Evolutionary conservation across 2,797 vertebrate species (phyloP).

Genomic region (Galagoides demidoff): DNA sequence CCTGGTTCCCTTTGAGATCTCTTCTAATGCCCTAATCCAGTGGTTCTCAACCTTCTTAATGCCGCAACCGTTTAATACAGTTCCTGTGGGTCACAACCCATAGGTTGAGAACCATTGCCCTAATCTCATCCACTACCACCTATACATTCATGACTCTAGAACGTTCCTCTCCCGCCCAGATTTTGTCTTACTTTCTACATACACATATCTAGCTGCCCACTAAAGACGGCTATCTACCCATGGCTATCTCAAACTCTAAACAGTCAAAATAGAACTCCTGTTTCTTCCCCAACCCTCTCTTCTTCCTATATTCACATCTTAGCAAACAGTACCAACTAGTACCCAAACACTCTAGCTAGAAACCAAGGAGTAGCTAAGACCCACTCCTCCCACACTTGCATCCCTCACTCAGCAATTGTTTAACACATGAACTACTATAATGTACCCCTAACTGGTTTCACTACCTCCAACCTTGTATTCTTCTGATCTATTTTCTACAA

Average conservation of each 20-base stretch:
- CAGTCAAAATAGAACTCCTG: background rate
- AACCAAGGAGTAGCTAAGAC: background rate
- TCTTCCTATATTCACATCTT: background rate
- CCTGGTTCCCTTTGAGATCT: background rate
- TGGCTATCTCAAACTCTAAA: background rate
- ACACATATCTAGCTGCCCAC: background rate
- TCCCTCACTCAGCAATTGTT: background rate
- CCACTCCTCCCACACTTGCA: background rate
- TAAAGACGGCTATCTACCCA: background rate
- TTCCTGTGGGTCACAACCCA: too few species aligned
- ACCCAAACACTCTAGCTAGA: background rate
- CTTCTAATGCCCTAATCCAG: background rate
- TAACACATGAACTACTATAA: background rate
- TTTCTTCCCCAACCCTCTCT: background rate
- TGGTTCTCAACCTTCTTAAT: too few species aligned
- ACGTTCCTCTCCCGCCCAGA: background rate
- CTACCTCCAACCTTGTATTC: background rate
- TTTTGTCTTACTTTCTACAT: background rate
- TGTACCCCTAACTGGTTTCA: background rate
- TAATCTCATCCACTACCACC: background rate
- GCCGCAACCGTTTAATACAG: too few species aligned
- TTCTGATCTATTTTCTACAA: background rate
- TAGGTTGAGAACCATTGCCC: too few species aligned
- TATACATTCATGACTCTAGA: background rate
- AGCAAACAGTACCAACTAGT: background rate